Evolutionary conservation across 2,113 vertebrate genomes (phyloP).

Genomic region (Atlantisia rogersi): DNA sequence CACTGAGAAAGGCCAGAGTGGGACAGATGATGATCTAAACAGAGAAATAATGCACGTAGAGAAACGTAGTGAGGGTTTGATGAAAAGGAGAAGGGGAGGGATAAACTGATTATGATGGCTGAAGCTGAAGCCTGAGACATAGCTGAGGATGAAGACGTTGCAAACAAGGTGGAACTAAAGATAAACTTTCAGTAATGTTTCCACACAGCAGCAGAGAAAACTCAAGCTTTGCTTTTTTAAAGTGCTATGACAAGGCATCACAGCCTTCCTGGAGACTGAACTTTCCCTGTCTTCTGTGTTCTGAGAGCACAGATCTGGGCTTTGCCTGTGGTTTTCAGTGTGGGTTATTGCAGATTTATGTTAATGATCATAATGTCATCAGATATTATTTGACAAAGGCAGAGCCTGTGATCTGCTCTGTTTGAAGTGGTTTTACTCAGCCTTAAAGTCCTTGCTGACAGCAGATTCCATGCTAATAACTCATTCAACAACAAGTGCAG

Average conservation of each 20-base stretch:
- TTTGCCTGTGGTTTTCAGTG: constrained; percentile 56
- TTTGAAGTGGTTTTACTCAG: constrained; percentile 67
- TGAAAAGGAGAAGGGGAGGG: background rate
- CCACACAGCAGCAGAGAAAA: background rate
- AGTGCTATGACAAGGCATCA: background rate
- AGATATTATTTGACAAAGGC: constrained; percentile 42
- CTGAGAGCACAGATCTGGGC: background rate
- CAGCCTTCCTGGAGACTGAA: background rate
- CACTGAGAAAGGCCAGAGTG: background rate
- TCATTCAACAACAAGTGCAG: background rate
- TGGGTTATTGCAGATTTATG: constrained; percentile 50
- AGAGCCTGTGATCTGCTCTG: constrained; percentile 35
- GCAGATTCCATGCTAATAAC: constrained; percentile 14
- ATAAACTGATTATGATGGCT: background rate
- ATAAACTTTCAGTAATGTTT: fast-evolving
- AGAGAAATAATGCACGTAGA: background rate
- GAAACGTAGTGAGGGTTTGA: background rate
- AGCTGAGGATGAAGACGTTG: background rate
- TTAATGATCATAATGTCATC: constrained; percentile 50
- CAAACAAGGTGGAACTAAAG: background rate
- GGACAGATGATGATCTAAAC: background rate
- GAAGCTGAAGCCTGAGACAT: background rate
- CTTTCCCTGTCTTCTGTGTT: constrained; percentile 7
- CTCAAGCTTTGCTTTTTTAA: background rate
- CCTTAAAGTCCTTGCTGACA: constrained; percentile 33